A percentile compares a stretch with the other conserved stretches of the same genome.
These are phyloP conservation scores for Melanotaenia maccullochi DNA, from an alignment of 2,797 vertebrate genomes.

Conservation along the genomic window DNA sequence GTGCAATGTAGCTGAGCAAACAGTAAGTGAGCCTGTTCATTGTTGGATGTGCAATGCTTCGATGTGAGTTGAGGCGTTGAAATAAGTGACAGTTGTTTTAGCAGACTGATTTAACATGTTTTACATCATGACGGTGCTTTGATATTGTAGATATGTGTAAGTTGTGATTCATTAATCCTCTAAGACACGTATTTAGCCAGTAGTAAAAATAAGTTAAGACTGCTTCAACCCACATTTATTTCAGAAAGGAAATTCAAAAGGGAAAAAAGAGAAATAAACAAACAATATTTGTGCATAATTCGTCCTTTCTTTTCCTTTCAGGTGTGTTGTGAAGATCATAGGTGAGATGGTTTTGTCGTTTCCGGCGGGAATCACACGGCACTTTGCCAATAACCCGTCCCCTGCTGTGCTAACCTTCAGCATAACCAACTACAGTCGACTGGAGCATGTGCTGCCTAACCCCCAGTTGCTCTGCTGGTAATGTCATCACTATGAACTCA, in stretches of 20 bases:
- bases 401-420: slow-evolving; percentile 96
- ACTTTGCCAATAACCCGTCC: slow-evolving; percentile 96
- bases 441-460: slow-evolving; percentile 99
- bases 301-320: slow-evolving; percentile 56
- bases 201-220: not conserved
- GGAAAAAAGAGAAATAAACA: not conserved
- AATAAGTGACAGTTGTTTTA: not conserved
- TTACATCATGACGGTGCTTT: not conserved
- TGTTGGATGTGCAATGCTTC: slow-evolving; percentile 7
- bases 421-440: slow-evolving; percentile 95
- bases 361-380: slow-evolving; percentile 96
- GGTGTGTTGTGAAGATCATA: slow-evolving; percentile 97
- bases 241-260: not conserved
- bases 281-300: fast-evolving
- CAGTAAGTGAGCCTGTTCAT: not conserved
- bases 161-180: not conserved
- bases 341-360: slow-evolving; percentile 99
- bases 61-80: not conserved
- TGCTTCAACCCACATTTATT: slow-evolving; percentile 1
- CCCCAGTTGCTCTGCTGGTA: slow-evolving; percentile 99
- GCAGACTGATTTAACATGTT: slow-evolving; percentile 9
- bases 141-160: not conserved
- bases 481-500: slow-evolving; percentile 65
- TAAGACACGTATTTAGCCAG: not conserved
- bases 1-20: not conserved